Evolutionary conservation across 2,888 invertebrate genomes (phyloP), one percentile per base, ranked within the genome.

Genomic region (Apamea crenata): DNA sequence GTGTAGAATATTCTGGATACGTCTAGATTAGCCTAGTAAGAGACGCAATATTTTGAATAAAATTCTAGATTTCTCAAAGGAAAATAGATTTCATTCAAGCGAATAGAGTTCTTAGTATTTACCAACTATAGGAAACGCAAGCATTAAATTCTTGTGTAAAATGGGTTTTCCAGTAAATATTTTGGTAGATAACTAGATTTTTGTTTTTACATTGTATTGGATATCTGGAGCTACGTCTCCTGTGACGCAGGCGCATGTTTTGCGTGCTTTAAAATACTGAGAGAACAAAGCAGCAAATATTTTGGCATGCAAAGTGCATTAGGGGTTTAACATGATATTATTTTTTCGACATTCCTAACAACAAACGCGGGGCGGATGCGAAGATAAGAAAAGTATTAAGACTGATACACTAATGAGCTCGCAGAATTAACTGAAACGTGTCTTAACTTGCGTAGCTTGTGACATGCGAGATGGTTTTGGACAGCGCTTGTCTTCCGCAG

Each of bases 171-270:
- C 68, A 77, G 78, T 81, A 84, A 81, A 84, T 78, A 76, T 81
- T 80, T 74, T 81, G 61, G 25, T 72, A 36, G 61, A 72, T 44
- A 74, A 65, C 65, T 67, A 40, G 65, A 32, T 77, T 74, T 74
- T 59, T 63, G 56, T 71, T 75, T 66, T 18, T 40, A 63, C 32
- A 79, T 59, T 80, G 59, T 73, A 53, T 65, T 66, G 65, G 25
- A 67, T 75, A 80, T 77, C 63, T 74, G 63, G 40, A 73, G 61
- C 65, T 78, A 32, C 73, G 47, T 80, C 70, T 65, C n/a, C 21
- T 75, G 71, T 88, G 87, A 88, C 87, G 87, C 66, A 67, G 65
- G 32, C 56, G 40, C 74, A 81, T 82, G 67, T 84, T 82, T 80
- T 70, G 78, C 75, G 73, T 76, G 80, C 50, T 82, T 81, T 50